Evolutionary conservation across 2,888 invertebrate genomes (phyloP).

Genomic region (Leptopilina syphax): DNA sequence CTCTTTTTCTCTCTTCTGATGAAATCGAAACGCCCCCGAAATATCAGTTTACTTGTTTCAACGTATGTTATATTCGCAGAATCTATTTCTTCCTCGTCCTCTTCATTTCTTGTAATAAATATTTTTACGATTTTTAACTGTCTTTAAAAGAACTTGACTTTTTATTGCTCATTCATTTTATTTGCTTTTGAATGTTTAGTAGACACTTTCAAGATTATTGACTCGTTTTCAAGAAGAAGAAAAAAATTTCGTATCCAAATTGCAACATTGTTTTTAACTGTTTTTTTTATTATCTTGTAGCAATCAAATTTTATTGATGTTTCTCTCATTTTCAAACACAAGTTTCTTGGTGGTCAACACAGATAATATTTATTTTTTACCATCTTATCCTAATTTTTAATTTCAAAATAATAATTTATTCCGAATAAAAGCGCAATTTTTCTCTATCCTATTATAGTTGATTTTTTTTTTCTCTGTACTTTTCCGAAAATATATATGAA

Average conservation of each 20-base stretch:
- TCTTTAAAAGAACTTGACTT: conserved; percentile 21
- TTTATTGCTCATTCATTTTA: conserved; percentile 36
- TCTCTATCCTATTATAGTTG: too few species aligned
- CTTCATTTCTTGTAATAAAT: conserved; percentile 18
- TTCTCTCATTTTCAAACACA: neutral
- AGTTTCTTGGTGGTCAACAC: neutral
- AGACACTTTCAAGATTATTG: conserved; percentile 32
- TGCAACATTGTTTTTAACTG: conserved; percentile 33
- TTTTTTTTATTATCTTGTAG: conserved; percentile 29
- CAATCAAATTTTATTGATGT: conserved; percentile 9
- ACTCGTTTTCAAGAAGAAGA: neutral
- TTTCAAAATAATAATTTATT: too few species aligned
- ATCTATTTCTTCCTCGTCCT: neutral
- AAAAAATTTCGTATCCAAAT: conserved; percentile 5
- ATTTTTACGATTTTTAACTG: conserved; percentile 15
- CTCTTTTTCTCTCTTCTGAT: neutral
- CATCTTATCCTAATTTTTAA: too few species aligned
- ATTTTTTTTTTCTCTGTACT: neutral
- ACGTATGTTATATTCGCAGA: conserved; percentile 14
- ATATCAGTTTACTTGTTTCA: conserved; percentile 5
- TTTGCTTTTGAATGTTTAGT: conserved; percentile 29
- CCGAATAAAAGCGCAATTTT: too few species aligned
- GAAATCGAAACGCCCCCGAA: conserved; percentile 30
- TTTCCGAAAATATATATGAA: neutral
- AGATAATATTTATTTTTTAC: too few species aligned